Percentiles rank a stretch among this genome's conserved stretches.
phyloP scores from a whole-genome alignment of 2,113 vertebrate species.

The Alethe castanea region DNA sequence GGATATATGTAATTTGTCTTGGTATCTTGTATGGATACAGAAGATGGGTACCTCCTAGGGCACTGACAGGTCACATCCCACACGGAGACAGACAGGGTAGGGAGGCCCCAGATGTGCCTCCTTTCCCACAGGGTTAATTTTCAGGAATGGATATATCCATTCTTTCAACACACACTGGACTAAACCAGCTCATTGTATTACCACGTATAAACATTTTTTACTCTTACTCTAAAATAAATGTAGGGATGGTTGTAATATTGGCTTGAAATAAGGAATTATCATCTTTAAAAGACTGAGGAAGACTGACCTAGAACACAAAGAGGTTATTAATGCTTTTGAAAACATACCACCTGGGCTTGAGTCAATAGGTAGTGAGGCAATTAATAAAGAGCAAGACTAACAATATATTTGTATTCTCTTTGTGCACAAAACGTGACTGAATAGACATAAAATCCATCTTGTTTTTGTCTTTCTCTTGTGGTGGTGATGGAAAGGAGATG shows the following conservation, averaged over 20 bases:
- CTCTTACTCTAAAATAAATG: background rate
- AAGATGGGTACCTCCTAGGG: background rate
- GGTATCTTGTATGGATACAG: background rate
- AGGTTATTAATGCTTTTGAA: conserved; percentile 52
- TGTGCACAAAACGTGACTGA: conserved; percentile 24
- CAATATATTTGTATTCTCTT: conserved; percentile 51
- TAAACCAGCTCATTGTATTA: background rate
- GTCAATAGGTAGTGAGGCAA: conserved; percentile 30
- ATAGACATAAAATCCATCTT: conserved; percentile 50
- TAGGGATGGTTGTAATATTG: background rate
- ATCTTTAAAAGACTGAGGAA: conserved; percentile 29
- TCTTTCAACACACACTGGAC: background rate
- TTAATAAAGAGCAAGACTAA: conserved; percentile 54
- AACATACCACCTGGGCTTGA: conserved; percentile 11
- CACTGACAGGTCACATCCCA: background rate
- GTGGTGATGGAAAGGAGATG: conserved; percentile 19
- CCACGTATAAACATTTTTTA: background rate
- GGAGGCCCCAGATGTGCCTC: background rate
- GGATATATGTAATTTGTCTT: background rate
- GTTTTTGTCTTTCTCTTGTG: conserved; percentile 21
- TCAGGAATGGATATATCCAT: background rate
- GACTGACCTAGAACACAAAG: conserved; percentile 41
- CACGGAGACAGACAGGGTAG: background rate
- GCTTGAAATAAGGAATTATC: conserved; percentile 12
- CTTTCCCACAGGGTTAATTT: background rate